These are phyloP conservation scores for Brachypodius melanocephalos DNA, from an alignment of 2,113 vertebrate genomes.

Conservation along the genomic window DNA sequence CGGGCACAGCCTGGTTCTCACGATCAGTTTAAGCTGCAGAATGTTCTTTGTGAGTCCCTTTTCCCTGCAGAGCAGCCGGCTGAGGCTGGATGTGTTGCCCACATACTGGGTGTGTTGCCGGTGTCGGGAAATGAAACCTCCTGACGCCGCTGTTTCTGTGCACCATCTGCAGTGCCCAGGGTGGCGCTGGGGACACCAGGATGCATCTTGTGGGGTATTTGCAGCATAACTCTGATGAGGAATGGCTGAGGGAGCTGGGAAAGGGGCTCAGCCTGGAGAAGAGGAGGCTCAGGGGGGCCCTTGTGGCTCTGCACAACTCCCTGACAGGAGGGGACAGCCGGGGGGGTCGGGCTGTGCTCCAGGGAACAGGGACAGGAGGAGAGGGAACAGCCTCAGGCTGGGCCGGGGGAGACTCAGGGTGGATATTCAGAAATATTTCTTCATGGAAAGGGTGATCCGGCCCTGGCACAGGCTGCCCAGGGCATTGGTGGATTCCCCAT, in stretches of 20 bases:
- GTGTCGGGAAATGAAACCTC: neutral
- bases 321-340: neutral
- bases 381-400: neutral
- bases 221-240: neutral
- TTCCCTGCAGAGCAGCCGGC: neutral
- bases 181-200: neutral
- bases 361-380: neutral
- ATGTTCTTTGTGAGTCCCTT: neutral
- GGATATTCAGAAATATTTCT: neutral
- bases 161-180: rapidly evolving
- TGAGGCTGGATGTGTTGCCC: neutral
- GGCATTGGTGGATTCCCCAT: neutral
- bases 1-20: neutral
- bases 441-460: neutral
- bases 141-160: rapidly evolving
- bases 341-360: neutral
- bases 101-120: rapidly evolving
- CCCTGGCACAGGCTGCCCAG: neutral
- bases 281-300: neutral
- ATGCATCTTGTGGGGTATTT: rapidly evolving
- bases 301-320: neutral
- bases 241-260: neutral
- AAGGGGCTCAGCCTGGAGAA: neutral
- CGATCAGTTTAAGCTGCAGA: rapidly evolving
- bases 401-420: neutral